A percentile compares a stretch with the other conserved stretches of the same genome.
Evolutionary conservation across 2,113 vertebrate genomes (phyloP).

Genomic region (Varanus salvator): DNA sequence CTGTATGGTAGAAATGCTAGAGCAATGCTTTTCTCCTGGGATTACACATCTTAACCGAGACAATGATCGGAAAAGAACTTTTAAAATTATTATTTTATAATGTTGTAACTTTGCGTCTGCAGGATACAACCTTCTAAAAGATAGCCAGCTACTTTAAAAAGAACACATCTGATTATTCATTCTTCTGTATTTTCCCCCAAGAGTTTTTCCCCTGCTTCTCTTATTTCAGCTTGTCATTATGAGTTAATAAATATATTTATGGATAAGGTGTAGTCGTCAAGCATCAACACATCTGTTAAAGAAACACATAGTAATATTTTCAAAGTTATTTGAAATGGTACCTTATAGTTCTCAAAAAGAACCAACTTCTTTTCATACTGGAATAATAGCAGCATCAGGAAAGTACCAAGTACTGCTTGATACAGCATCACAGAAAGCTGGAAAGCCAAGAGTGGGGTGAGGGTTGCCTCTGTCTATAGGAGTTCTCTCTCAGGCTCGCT

Average conservation of each 20-base stretch:
- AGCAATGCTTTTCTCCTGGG: background rate
- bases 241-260: background rate
- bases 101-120: background rate
- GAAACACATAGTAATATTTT: slow-evolving; percentile 2
- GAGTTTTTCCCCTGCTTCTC: background rate
- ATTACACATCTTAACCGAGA: slow-evolving; percentile 31
- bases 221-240: background rate
- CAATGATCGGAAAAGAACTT: slow-evolving; percentile 2
- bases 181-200: slow-evolving; percentile 7
- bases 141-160: background rate
- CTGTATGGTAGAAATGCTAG: background rate
- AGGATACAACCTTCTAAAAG: background rate
- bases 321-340: background rate
- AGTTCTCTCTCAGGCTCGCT: no score
- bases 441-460: no score
- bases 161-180: background rate
- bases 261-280: background rate
- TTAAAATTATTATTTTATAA: background rate
- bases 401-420: no score
- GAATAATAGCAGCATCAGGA: background rate
- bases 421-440: no score
- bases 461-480: no score
- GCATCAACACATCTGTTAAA: background rate
- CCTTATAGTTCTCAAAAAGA: background rate
- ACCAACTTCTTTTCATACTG: background rate